Conservation (phyloP, 2,888 invertebrate genomes). For the Diarsia dahlii region DNA sequence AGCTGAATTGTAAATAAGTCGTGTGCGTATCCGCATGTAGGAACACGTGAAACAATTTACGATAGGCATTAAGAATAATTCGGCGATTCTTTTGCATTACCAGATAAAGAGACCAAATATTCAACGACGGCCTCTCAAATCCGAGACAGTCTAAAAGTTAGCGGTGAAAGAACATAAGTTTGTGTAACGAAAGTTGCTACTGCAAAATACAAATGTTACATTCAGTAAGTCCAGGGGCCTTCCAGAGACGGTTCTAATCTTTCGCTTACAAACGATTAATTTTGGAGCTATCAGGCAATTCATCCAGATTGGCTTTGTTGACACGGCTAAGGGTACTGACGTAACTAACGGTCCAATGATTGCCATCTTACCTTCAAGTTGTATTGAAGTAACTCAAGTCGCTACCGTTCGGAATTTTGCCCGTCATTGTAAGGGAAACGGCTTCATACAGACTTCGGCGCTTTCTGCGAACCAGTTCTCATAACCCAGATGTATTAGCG, state of each 20-base stretch:
- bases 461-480: slow-evolving; percentile 64
- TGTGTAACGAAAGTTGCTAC: background rate
- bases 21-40: slow-evolving; percentile 9
- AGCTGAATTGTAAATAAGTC: slow-evolving; percentile 13
- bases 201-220: background rate
- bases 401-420: slow-evolving; percentile 59
- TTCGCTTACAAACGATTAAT: background rate
- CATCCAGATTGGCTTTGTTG: slow-evolving; percentile 30
- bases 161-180: background rate
- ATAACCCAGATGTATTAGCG: slow-evolving; percentile 60
- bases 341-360: slow-evolving; percentile 37
- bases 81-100: background rate
- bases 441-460: slow-evolving; percentile 50
- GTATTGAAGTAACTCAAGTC: slow-evolving; percentile 40
- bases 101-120: background rate
- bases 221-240: background rate
- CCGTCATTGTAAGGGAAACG: slow-evolving; percentile 61
- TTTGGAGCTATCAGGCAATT: background rate
- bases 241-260: background rate
- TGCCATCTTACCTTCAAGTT: slow-evolving; percentile 34
- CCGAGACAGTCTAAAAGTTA: background rate
- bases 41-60: slow-evolving; percentile 17
- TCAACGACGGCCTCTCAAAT: background rate
- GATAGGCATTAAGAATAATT: slow-evolving; percentile 7
- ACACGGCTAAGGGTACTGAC: background rate